phyloP scores from a whole-genome alignment of 2,888 invertebrate species.

The Clitarchus hookeri region DNA sequence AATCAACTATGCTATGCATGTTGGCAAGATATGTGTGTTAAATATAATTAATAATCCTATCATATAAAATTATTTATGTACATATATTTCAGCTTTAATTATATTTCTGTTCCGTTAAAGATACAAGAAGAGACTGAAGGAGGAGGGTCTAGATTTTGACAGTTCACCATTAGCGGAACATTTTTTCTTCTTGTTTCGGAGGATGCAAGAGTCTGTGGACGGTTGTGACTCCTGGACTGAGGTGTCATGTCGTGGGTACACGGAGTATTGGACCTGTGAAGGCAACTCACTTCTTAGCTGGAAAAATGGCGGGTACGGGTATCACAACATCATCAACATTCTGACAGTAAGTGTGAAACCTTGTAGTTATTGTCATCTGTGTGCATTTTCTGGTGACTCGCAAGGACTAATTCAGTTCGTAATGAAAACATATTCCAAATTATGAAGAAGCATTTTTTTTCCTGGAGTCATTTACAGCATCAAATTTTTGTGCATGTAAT shows the following conservation, averaged over 20 bases:
- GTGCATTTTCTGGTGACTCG: no score
- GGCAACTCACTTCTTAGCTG: constrained; percentile 75
- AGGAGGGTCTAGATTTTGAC: neutral
- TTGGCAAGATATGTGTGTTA: no score
- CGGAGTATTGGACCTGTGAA: constrained; percentile 68
- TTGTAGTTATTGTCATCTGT: no score
- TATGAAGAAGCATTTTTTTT: no score
- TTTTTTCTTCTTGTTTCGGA: neutral
- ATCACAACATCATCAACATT: constrained; percentile 67
- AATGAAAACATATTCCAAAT: no score
- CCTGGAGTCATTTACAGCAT: no score
- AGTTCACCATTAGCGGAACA: neutral
- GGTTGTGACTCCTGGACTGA: constrained; percentile 49
- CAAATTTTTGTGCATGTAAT: no score
- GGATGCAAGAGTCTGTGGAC: neutral
- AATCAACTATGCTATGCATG: no score
- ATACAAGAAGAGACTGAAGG: neutral
- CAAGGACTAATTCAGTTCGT: no score
- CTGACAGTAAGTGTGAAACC: constrained; percentile 61
- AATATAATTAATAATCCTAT: no score
- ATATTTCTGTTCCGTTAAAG: neutral
- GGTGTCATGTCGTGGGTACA: constrained; percentile 67
- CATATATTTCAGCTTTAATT: no score
- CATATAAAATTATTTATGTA: no score
- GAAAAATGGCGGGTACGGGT: constrained; percentile 75